phyloP scores from a whole-genome alignment of 2,113 vertebrate genomes.

The Vulpes vulpes region DNA sequence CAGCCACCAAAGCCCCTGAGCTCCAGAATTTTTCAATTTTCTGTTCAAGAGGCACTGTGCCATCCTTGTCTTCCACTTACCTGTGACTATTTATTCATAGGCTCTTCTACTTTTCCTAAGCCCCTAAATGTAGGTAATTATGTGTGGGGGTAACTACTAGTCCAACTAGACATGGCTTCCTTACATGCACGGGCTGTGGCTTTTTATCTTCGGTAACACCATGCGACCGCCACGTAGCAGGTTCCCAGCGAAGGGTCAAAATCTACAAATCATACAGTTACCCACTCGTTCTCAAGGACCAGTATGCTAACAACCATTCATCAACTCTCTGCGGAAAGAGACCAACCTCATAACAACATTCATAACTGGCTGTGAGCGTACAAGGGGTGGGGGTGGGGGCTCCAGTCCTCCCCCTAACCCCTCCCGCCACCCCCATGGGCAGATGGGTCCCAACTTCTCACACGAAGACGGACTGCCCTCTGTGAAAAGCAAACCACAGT shows the following conservation, averaged over 20 bases:
- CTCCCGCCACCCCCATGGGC: too few species aligned
- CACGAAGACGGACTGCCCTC: neutral
- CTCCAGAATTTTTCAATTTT: neutral
- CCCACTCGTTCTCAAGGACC: neutral
- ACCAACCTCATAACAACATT: neutral
- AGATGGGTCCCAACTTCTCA: neutral
- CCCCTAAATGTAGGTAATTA: neutral
- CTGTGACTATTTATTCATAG: neutral
- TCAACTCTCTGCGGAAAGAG: neutral
- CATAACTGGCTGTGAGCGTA: neutral
- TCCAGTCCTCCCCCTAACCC: fast-evolving
- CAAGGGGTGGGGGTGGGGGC: too few species aligned
- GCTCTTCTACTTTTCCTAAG: neutral
- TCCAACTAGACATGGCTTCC: neutral
- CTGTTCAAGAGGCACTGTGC: neutral
- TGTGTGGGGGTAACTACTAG: neutral
- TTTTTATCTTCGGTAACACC: neutral
- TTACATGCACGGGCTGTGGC: neutral
- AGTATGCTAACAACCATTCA: neutral
- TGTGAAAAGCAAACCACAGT: neutral
- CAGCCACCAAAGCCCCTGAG: neutral
- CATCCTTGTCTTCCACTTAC: neutral
- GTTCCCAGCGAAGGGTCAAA: neutral
- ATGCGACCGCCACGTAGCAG: neutral
- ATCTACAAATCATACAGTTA: neutral